Conservation (phyloP, 92 coral and sea anemone species). For the Paramuricea clavata region DNA sequence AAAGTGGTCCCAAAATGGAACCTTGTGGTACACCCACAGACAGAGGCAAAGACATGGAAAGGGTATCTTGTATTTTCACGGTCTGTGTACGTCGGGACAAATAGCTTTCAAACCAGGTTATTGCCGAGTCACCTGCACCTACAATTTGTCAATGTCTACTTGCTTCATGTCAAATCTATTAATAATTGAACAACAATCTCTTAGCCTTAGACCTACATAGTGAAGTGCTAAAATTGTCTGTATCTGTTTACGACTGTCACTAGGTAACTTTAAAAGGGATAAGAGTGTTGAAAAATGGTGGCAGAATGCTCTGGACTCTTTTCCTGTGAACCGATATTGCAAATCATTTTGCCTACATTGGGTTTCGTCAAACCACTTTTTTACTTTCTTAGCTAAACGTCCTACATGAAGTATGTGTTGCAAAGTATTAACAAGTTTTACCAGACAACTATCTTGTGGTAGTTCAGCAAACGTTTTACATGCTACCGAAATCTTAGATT, state of each 20-base stretch:
- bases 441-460: conserved; percentile 59
- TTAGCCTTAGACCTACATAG: conserved; percentile 52
- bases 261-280: conserved; percentile 44
- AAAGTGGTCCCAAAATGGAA: too few species aligned
- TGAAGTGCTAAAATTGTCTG: conserved; percentile 26
- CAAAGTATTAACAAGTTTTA: conserved; percentile 59
- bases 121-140: too few species aligned
- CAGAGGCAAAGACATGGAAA: too few species aligned
- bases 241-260: conserved; percentile 69
- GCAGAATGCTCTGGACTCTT: conserved; percentile 72
- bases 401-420: conserved; percentile 59
- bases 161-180: conserved; percentile 49
- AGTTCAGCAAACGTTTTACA: conserved; percentile 62
- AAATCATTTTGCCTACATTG: conserved; percentile 69
- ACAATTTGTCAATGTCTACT: conserved; percentile 52
- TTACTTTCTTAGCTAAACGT: conserved; percentile 60
- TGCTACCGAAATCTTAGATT: conserved; percentile 56
- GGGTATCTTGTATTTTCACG: too few species aligned
- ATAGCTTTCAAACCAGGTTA: too few species aligned
- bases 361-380: conserved; percentile 69
- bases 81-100: too few species aligned
- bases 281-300: conserved; percentile 68
- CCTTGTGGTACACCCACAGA: too few species aligned
- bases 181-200: conserved; percentile 59
- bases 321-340: conserved; percentile 79